Evolutionary conservation across 2,113 vertebrate genomes (phyloP).

Genomic region (Poicephalus meyeri): DNA sequence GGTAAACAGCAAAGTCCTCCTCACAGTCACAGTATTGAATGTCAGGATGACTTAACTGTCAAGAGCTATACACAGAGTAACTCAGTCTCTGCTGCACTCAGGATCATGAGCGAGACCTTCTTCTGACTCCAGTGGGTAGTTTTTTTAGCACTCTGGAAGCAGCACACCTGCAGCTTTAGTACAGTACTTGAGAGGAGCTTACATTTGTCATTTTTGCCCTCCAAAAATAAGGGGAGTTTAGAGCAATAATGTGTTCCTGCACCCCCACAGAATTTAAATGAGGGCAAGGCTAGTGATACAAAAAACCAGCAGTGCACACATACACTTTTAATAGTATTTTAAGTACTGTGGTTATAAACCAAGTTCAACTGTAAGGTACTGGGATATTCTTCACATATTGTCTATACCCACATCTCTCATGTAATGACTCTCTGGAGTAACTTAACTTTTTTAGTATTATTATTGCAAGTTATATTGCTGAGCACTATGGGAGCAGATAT

Average conservation of each 20-base stretch:
- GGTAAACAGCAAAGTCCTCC: too few species aligned
- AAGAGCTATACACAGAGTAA: too few species aligned
- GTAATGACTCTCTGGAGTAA: conserved; percentile 49
- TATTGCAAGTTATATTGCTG: conserved; percentile 55
- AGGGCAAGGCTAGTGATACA: conserved; percentile 6
- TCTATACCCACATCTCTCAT: not conserved
- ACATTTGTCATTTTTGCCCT: not conserved
- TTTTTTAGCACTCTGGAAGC: not conserved
- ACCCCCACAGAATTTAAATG: not conserved
- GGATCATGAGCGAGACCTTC: not conserved
- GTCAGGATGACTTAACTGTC: too few species aligned
- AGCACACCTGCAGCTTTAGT: not conserved
- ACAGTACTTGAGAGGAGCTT: not conserved
- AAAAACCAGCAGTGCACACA: not conserved
- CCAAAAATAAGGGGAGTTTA: conserved; percentile 11
- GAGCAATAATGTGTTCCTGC: not conserved
- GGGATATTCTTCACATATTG: conserved; percentile 21
- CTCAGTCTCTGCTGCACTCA: not conserved
- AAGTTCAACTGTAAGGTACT: not conserved
- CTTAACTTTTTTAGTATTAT: conserved; percentile 56
- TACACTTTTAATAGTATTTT: conserved; percentile 33
- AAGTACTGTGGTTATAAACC: conserved; percentile 43
- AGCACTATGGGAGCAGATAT: conserved; percentile 57
- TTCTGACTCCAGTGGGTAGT: not conserved
- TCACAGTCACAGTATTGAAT: too few species aligned